phyloP scores from a whole-genome alignment of 2,888 invertebrate species.

The Nemoura dubitans region DNA sequence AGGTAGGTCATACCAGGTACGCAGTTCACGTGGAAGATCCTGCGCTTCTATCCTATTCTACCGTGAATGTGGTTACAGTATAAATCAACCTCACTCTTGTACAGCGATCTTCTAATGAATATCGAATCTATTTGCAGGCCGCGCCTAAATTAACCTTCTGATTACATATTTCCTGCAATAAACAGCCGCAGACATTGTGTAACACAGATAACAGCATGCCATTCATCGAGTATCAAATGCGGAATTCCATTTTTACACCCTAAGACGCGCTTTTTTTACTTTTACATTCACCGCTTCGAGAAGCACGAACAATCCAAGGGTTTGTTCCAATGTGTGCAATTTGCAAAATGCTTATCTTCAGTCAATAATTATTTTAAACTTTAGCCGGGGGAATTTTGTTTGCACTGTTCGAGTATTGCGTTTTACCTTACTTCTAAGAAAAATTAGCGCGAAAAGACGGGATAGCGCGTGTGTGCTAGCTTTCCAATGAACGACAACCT shows the following conservation, averaged over 20 bases:
- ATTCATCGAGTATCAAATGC: not conserved
- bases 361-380: slow-evolving; percentile 12
- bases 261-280: not conserved
- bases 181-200: not conserved
- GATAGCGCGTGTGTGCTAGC: too few species aligned
- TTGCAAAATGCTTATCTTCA: not conserved
- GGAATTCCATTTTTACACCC: not conserved
- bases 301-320: not conserved
- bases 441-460: not conserved
- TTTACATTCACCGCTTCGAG: not conserved
- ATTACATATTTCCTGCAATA: not conserved
- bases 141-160: not conserved
- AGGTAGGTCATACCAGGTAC: not conserved
- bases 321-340: not conserved
- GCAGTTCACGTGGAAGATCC: not conserved
- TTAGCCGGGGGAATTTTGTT: not conserved
- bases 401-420: not conserved
- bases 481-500: too few species aligned
- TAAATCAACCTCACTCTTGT: not conserved
- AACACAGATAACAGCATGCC: not conserved
- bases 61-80: too few species aligned
- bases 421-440: not conserved
- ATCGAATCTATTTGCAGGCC: not conserved
- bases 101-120: not conserved
- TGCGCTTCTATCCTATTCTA: too few species aligned